Conservation (phyloP, 2,797 vertebrate genomes). For the Mormyrops boulengeri region DNA sequence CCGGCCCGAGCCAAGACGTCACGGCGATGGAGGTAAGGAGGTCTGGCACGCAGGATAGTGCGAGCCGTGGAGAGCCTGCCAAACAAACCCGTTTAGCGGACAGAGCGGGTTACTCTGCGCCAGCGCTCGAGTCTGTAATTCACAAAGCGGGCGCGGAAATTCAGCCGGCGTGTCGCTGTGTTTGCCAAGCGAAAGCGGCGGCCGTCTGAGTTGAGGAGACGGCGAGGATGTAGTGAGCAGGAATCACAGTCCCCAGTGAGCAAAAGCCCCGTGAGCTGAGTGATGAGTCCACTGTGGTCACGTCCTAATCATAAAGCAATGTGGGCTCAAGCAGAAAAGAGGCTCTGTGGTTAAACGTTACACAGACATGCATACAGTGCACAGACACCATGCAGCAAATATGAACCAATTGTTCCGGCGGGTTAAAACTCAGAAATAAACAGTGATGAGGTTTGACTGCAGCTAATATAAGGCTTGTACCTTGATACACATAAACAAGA, state of each 20-base stretch:
- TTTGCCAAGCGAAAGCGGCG: background rate
- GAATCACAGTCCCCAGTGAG: background rate
- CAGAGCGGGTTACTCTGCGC: conserved; percentile 22
- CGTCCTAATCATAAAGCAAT: background rate
- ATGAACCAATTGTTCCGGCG: background rate
- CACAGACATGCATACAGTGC: background rate
- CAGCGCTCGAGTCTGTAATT: background rate
- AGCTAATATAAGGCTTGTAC: background rate
- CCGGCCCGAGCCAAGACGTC: conserved; percentile 32
- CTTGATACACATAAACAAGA: background rate
- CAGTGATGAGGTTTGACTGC: background rate
- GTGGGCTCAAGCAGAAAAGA: background rate
- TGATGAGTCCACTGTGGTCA: background rate
- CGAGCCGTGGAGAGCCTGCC: background rate
- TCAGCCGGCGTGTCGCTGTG: background rate
- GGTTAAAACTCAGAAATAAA: conserved; percentile 1
- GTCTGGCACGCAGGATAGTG: conserved; percentile 24
- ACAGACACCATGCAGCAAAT: background rate
- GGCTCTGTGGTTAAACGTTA: background rate
- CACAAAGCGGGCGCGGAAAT: conserved; percentile 9
- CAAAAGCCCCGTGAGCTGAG: background rate
- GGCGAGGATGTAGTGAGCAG: background rate
- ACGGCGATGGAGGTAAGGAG: conserved; percentile 32
- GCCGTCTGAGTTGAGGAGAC: background rate
- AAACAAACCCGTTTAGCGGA: conserved; percentile 28